These are phyloP conservation scores for Sminthurinus aureus DNA, from an alignment of 2,888 invertebrate genomes.

Conservation along the genomic window DNA sequence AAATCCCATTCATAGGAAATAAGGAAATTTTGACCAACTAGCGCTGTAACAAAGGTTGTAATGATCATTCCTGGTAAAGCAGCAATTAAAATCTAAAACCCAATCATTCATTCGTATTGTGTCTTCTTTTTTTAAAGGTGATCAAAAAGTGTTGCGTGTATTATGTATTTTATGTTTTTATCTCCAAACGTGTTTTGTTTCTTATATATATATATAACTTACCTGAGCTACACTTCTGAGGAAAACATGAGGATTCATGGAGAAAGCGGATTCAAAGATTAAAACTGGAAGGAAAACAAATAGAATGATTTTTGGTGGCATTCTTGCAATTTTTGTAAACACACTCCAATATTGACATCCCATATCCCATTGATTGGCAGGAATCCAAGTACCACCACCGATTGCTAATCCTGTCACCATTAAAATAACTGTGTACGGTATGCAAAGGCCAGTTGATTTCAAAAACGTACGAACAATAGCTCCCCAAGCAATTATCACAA, in stretches of 20 bases:
- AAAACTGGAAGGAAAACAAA: constrained; percentile 57
- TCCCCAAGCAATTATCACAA: constrained; percentile 52
- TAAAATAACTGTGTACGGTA: constrained; percentile 64
- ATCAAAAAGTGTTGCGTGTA: not conserved
- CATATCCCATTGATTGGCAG: constrained; percentile 27
- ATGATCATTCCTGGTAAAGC: constrained; percentile 58
- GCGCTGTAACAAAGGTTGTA: constrained; percentile 54
- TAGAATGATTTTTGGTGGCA: constrained; percentile 56
- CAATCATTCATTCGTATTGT: not conserved
- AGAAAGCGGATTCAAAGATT: constrained; percentile 57
- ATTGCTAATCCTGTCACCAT: constrained; percentile 62
- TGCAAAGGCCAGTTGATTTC: constrained; percentile 48
- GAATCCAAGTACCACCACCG: constrained; percentile 58
- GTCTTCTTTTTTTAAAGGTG: constrained; percentile 1
- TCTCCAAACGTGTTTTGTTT: not conserved
- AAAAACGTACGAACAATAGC: constrained; percentile 54
- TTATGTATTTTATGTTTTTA: constrained; percentile 1
- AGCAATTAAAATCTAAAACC: constrained; percentile 52
- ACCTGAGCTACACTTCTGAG: constrained; percentile 50
- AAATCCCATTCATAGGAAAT: constrained; percentile 62
- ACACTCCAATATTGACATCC: constrained; percentile 45
- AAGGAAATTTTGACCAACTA: constrained; percentile 52
- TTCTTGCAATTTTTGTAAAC: constrained; percentile 58
- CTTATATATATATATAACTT: not conserved
- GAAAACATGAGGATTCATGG: constrained; percentile 59